phyloP scores from a whole-genome alignment of 2,113 vertebrate species.

The Cochlearius cochlearius region DNA sequence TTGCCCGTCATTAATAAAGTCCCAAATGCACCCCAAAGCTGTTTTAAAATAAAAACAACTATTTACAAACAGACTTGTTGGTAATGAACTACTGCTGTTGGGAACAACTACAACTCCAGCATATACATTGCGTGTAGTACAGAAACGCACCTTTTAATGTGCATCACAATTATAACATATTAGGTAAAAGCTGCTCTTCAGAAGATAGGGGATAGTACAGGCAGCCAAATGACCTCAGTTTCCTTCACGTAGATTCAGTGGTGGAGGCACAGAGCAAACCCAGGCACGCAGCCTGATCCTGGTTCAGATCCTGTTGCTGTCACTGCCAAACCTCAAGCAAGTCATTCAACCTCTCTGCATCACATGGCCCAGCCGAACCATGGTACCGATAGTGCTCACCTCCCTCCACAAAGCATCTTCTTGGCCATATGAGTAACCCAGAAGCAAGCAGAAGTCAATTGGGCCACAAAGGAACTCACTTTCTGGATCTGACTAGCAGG shows the following conservation, averaged over 20 bases:
- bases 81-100: background rate
- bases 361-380: background rate
- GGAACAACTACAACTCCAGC: background rate
- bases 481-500: background rate
- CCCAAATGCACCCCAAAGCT: background rate
- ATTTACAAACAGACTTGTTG: background rate
- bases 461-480: background rate
- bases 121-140: no score
- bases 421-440: background rate
- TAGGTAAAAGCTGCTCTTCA: background rate
- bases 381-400: fast-evolving
- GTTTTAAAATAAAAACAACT: background rate
- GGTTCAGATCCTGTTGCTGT: background rate
- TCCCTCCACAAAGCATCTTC: background rate
- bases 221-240: background rate
- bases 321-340: background rate
- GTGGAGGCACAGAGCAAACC: background rate
- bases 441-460: background rate
- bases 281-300: background rate
- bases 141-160: background rate
- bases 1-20: background rate
- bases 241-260: background rate
- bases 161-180: background rate
- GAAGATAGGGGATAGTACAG: background rate
- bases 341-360: background rate